Evolutionary conservation across 2,113 vertebrate species (phyloP), one percentile per base, ranked within the genome.

Genomic region (Melospiza melodia): DNA sequence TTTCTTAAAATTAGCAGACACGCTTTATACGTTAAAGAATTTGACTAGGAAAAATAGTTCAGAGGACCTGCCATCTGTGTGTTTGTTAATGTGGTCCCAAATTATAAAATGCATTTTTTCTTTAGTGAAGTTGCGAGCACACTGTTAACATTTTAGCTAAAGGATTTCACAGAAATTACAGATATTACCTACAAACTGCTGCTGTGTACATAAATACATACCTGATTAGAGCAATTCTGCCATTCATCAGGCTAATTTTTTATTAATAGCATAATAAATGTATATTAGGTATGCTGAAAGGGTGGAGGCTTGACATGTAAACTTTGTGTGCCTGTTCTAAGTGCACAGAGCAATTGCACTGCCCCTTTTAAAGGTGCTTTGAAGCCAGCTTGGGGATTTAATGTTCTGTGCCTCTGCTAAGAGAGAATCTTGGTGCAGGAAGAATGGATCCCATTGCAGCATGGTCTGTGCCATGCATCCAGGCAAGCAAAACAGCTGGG

Each of bases 381-480:
- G 62, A 59, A 79, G 43, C 57, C 30, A 43, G 44, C 23, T 83
- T 57, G 31, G 24, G 27, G 25, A 33, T 49, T 79, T 59, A n/a
- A 23, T n/a, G 54, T 55, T 59, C 35, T 76, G 12, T 74, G 46
- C 8, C n/a, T 55, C 59, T 78, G 25, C 59, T 57, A 13, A 25
- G 68, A 41, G 48, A 41, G 44, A 59, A 55, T 63, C 33, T 69
- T 39, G 3, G 27, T 3, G 4, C 28, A 65, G 68, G 86, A 41
- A 37, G 67, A 15, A 37, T 2, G 1, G 12, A 35, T 66, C 27
- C 8, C 11, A 1, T 2, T 31, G 63, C 59, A 55, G 83, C 24
- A 0, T 5, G 19, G 27, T 19, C 54, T 35, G 72, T 3, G 6
- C 35, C 71, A 11, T 5, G 9, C 7, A 1, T 0, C 8, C 43